These are phyloP conservation scores for Eupithecia centaureata DNA, from an alignment of 2,888 invertebrate species.

Conservation along the genomic window DNA sequence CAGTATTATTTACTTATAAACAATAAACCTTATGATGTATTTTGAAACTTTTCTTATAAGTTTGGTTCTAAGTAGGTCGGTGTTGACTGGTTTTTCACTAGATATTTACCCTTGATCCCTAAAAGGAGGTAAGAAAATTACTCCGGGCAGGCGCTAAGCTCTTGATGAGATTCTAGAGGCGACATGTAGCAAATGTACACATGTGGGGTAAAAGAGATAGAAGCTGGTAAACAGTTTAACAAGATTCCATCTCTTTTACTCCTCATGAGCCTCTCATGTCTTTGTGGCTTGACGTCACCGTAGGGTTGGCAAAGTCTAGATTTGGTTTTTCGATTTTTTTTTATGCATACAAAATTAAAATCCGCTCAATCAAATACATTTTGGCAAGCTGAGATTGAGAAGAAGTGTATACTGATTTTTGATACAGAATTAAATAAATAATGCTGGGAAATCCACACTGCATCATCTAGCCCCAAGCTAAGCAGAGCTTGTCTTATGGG, in stretches of 20 bases:
- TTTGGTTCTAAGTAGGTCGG: neutral
- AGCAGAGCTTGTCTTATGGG: too few species aligned
- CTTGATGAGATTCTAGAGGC: conserved; percentile 16
- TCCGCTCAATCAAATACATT: neutral
- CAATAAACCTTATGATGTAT: neutral
- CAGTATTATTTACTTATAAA: too few species aligned
- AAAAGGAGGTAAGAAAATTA: conserved; percentile 5
- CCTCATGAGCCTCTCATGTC: conserved; percentile 32
- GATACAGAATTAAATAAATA: neutral
- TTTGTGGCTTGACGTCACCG: conserved; percentile 27
- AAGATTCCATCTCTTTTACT: conserved; percentile 37
- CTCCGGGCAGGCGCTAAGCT: conserved; percentile 9
- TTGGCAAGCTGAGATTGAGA: neutral
- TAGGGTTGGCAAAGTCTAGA: conserved; percentile 34
- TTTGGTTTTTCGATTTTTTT: neutral
- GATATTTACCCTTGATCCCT: neutral
- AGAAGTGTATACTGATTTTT: neutral
- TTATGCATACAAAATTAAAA: neutral
- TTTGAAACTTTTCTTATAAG: neutral
- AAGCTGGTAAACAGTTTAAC: conserved; percentile 15
- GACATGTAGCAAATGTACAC: conserved; percentile 9
- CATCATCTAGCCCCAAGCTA: too few species aligned
- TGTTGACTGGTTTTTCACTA: neutral
- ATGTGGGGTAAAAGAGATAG: conserved; percentile 9
- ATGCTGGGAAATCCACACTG: too few species aligned